Evolutionary conservation across 2,113 vertebrate genomes (phyloP).

Genomic region (Cariama cristata): DNA sequence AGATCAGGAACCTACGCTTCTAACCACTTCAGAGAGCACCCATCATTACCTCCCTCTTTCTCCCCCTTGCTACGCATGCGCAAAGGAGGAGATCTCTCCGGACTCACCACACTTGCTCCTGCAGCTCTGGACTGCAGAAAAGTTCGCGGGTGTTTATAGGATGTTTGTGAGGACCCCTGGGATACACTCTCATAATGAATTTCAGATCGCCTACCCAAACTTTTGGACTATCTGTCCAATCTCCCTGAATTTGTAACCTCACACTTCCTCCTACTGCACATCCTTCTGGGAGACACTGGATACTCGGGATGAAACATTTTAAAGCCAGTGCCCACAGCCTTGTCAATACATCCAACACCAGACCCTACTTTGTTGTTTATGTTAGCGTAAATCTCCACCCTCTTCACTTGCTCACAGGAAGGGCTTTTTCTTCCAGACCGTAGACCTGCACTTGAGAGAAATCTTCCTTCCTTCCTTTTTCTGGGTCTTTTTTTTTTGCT

Average conservation of each 20-base stretch:
- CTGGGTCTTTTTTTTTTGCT: not conserved
- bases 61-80: fast-evolving
- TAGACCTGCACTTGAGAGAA: constrained; percentile 1
- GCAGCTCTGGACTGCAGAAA: constrained; percentile 45
- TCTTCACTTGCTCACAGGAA: constrained; percentile 76
- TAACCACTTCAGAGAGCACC: not conserved
- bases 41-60: not conserved
- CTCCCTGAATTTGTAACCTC: constrained; percentile 79
- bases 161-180: constrained; percentile 67
- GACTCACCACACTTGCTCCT: constrained; percentile 35
- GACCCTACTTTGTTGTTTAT: constrained; percentile 71
- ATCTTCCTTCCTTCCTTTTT: not conserved
- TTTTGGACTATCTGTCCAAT: constrained; percentile 76
- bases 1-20: not conserved
- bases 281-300: constrained; percentile 83
- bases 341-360: constrained; percentile 67
- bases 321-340: constrained; percentile 50
- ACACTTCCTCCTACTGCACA: constrained; percentile 75
- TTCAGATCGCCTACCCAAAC: constrained; percentile 69
- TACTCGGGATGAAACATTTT: constrained; percentile 71
- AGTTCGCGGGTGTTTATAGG: constrained; percentile 50
- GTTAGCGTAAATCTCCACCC: constrained; percentile 42
- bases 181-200: constrained; percentile 75
- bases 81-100: not conserved
- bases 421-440: not conserved